phyloP scores from a whole-genome alignment of 2,113 vertebrate species.

The Hemiscyllium ocellatum region DNA sequence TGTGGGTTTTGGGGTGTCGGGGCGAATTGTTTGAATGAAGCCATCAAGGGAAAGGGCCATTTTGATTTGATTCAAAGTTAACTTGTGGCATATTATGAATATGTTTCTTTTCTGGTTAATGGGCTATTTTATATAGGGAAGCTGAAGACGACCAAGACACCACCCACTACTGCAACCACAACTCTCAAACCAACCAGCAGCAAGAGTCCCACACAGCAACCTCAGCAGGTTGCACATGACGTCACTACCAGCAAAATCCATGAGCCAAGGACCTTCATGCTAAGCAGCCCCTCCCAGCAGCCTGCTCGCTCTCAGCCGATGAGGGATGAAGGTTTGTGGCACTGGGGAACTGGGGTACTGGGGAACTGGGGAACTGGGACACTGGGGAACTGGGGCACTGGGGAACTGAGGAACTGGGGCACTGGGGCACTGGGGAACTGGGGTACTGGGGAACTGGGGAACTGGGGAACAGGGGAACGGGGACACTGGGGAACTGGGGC shows the following conservation, averaged over 20 bases:
- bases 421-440: too few species aligned
- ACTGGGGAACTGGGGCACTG: background rate
- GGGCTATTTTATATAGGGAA: background rate
- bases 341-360: background rate
- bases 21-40: background rate
- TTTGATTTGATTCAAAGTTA: background rate
- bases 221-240: background rate
- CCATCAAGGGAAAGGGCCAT: background rate
- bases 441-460: too few species aligned
- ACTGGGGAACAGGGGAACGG: too few species aligned
- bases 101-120: background rate
- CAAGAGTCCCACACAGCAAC: slow-evolving; percentile 41
- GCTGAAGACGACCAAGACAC: slow-evolving; percentile 42
- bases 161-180: slow-evolving; percentile 46
- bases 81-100: background rate
- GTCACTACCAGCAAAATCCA: slow-evolving; percentile 47
- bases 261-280: slow-evolving; percentile 47
- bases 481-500: too few species aligned
- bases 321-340: slow-evolving; percentile 71
- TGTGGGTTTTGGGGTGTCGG: too few species aligned
- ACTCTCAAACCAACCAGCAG: slow-evolving; percentile 51
- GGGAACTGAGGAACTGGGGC: too few species aligned
- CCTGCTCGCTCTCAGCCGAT: slow-evolving; percentile 55
- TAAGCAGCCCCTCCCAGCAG: slow-evolving; percentile 42
- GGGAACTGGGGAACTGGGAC: background rate